Evolutionary conservation across 2,888 invertebrate species (phyloP), one percentile per base, ranked within the genome.

Genomic region (Drosophila bunnanda): DNA sequence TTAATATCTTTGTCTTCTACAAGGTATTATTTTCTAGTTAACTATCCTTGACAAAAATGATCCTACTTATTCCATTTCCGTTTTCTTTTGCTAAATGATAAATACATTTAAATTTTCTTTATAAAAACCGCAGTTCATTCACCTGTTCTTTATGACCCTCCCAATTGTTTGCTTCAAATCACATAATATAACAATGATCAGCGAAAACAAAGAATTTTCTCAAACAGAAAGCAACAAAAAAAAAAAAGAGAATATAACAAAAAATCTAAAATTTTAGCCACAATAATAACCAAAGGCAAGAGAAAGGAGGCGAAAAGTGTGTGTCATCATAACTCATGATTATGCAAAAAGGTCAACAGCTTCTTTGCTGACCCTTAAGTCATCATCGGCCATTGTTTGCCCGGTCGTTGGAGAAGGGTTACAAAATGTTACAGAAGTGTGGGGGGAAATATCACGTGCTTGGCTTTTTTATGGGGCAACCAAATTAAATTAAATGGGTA

Each of bases 401-500:
- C 1, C 22, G 41, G 39, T 22, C 15, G 12, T 6, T 4, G 22
- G 22, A 17, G 22, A 25, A 2, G 34, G 57, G 15, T 20, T 8
- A 43, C 4, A 32, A 58, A 36, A 38, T 17, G 61, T 12, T 15
- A n/a, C 4, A 20, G 15, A 30, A 20, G 44, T 32, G 34, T 13
- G 30, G 20, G 17, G 36, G 30, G 3, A 5, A 25, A 50, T 30
- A 53, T 76, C 75, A 76, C 55, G 75, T 57, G 44, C 67, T 67
- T 54, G 59, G 38, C 68, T 59, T 53, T 55, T 86, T 84, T 83
- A 78, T 82, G 83, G 77, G 50, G 55, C 78, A 67, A 44, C 76
- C 75, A 89, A 86, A 86, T 86, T 89, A 89, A 86, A 89, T 86
- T 85, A 86, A 86, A 89, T 84, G 89, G 60, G 59, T 56, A 57